Base-by-base conservation (phyloP, 2,888 invertebrate species). In the Piscicola geometra region DNA sequence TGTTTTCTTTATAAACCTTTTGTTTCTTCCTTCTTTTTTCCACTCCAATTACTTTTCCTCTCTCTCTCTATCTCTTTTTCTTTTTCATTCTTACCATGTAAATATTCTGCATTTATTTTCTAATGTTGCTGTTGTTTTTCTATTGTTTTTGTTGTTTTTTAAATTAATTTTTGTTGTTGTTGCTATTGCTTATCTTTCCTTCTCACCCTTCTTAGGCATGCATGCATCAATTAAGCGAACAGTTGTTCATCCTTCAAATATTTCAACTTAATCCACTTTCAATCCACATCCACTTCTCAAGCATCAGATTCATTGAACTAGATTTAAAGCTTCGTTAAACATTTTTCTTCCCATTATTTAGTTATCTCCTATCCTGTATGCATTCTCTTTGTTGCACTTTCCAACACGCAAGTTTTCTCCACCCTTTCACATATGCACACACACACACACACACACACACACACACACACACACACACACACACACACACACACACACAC, bases 21-120 rank as follows among this genome's bases (percentile, higher is more conserved):
- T 68, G 3, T 68, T n/a, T n/a, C 35, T 64, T 21, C 30, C 64
- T 64, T 64, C 64, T 30, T 64, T 21, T 21, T 64, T 64, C 64
- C 64, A 12, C 21, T 64, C 21, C 21, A 30, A 12, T 64, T 9
- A 5, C 32, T n/a, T 68, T 68, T 33, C 30, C 35, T 32, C n/a
- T 68, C n/a, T 33, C 32, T 68, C 30, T 32, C 41, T 41, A n/a
- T 32, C 25, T 36, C 15, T 32, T 15, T 41, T 30, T 32, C 71
- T 47, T 30, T 32, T 25, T 35, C 68, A 28, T 30, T 33, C 66
- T 9, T 64, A 32, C 66, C 12, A n/a, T 33, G 25, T 60, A 18
- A 64, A 25, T 50, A 28, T 30, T 71, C 25, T 71, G 25, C 32
- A 30, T 30, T 1, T 28, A 28, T 36, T 25, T 18, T 15, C 12